Conservation (phyloP, 2,888 invertebrate species). For the Carterocephalus palaemon region DNA sequence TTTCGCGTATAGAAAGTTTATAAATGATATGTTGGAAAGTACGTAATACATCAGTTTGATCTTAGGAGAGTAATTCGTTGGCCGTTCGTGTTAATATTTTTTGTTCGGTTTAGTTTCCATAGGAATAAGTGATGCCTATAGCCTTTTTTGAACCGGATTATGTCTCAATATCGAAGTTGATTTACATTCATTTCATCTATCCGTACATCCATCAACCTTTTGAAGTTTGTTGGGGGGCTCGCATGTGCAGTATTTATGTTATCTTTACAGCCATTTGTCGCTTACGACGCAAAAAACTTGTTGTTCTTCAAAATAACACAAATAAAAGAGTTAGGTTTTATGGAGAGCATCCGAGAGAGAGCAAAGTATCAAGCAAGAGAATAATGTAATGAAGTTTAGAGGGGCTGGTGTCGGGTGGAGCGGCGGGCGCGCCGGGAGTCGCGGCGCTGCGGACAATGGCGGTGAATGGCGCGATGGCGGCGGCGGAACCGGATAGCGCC, state of each 20-base stretch:
- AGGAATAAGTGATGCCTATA: too few relatives aligned
- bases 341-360: slow-evolving; percentile 36
- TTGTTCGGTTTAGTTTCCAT: too few relatives aligned
- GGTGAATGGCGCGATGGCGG: slow-evolving; percentile 42
- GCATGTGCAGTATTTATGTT: too few relatives aligned
- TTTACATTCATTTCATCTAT: too few relatives aligned
- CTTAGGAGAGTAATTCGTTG: too few relatives aligned
- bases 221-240: too few relatives aligned
- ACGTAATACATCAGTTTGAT: too few relatives aligned
- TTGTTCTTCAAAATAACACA: background rate
- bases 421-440: slow-evolving; percentile 13
- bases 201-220: too few relatives aligned
- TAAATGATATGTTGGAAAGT: background rate
- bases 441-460: slow-evolving; percentile 52
- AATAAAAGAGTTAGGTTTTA: slow-evolving; percentile 12
- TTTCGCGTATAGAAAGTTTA: background rate
- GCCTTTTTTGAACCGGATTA: too few relatives aligned
- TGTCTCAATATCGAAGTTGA: too few relatives aligned
- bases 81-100: too few relatives aligned
- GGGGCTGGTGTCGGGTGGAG: slow-evolving; percentile 46
- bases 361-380: slow-evolving; percentile 51
- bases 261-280: too few relatives aligned
- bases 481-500: slow-evolving; percentile 77
- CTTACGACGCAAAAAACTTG: background rate
- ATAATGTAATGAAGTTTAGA: slow-evolving; percentile 65